Evolutionary conservation across 1,140 invertebrate genomes (phyloP), one percentile per base, ranked within the genome.

Genomic region (Microvelia longipes): DNA sequence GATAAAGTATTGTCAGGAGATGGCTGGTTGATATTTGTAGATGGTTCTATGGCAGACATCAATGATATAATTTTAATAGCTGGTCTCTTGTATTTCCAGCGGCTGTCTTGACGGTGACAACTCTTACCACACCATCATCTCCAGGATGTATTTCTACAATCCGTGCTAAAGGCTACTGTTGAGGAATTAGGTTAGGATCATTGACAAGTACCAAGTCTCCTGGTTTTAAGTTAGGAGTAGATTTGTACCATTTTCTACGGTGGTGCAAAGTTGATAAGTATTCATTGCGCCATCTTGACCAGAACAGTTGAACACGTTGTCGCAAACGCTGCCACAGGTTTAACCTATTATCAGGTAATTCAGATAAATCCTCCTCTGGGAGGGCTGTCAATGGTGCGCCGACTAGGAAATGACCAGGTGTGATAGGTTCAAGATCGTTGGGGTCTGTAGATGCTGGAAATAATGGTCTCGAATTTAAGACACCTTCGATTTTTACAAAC

Each of bases 91-190:
- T 65, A 65, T 11, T 50, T 67, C 69, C 24, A 70, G 69, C 30
- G 63, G 65, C 35, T 60, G 73, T 77, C 74, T 76, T 75, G 0
- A 81, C 66, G 69, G 71, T 76, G 2, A 76, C 78, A 0, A 77
- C 76, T 66, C 80, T 62, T 2, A 79, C 77, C 13, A 77, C 29
- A 11, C 77, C 76, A 71, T 81, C 79, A 5, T 28, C 15, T n/a
- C 78, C 78, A 5, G 75, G 76, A 70, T 77, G 74, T 27, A 77
- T 75, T 19, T 77, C 72, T 15, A 75, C 28, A 2, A 81, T 75
- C 1, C 77, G 68, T 19, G 75, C 79, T 27, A 81, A 27, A 1
- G 68, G 25, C 79, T 80, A 81, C 69, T 75, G 68, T 19, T 76
- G 77, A n/a, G 79, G 76, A 14, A 75, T 28, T 26, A 73, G 73